Percentiles rank a stretch among this genome's conserved stretches.
These are phyloP conservation scores for Drosophila pegasa DNA, from an alignment of 2,888 invertebrate species.

Conservation along the genomic window DNA sequence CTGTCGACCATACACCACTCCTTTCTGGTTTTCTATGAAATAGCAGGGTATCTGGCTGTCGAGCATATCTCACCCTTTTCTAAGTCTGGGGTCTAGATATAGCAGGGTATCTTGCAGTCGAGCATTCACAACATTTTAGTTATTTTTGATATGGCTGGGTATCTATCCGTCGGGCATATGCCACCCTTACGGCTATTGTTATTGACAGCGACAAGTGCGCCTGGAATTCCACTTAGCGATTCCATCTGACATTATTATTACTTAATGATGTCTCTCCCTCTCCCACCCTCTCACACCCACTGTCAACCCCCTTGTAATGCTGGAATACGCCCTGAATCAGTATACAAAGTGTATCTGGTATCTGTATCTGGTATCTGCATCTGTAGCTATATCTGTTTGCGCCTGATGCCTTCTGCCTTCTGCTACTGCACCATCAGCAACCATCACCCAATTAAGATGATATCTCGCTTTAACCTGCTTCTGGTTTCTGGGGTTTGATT, in stretches of 20 bases:
- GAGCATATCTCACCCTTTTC: too few relatives aligned
- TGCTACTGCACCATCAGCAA: conserved; percentile 4
- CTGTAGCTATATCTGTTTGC: neutral
- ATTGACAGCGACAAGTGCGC: conserved; percentile 62
- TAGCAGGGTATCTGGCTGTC: neutral
- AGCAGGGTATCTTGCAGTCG: too few relatives aligned
- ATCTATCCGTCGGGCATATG: neutral
- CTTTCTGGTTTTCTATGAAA: neutral
- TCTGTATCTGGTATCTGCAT: conserved; percentile 4
- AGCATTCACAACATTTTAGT: too few relatives aligned
- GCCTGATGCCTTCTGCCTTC: neutral
- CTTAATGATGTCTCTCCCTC: conserved; percentile 30
- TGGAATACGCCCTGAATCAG: conserved; percentile 3
- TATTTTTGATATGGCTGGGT: neutral
- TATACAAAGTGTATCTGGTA: neutral
- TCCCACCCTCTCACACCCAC: neutral
- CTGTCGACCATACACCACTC: too few relatives aligned
- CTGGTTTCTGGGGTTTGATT: conserved; percentile 33
- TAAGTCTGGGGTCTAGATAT: too few relatives aligned
- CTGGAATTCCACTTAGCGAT: conserved; percentile 3
- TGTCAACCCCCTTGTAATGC: neutral
- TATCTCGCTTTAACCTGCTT: conserved; percentile 38
- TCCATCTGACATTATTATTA: conserved; percentile 35
- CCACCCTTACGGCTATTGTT: conserved; percentile 6
- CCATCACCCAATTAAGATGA: conserved; percentile 46